Base-by-base conservation (phyloP, 2,113 vertebrate species). In the Brachirus orientalis region DNA sequence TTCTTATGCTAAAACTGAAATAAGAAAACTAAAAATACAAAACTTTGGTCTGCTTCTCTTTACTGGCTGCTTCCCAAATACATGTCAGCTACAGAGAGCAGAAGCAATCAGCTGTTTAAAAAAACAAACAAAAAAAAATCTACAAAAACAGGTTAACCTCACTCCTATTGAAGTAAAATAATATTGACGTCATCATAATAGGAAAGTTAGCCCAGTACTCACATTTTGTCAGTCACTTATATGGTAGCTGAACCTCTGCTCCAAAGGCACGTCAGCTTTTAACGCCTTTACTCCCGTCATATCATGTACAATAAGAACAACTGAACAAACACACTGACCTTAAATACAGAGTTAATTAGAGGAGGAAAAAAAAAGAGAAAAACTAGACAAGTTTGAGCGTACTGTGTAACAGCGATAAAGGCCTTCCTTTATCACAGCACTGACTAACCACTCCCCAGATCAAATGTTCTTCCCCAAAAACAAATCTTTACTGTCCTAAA, bases 1-100 rank as follows among this genome's bases (percentile, higher is more conserved):
- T 84, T 72, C 64, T 88, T 63, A 77, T 40, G 83, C 81, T 86
- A 86, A 75, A 84, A 88, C 68, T 78, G 71, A 91, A 91, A 88
- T 73, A 83, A 84, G 71, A 89, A 81, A 89, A 91, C 88, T 55
- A 80, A 90, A 91, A 87, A 84, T 91, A 93, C 83, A 92, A 91
- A 93, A 94, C 92, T 94, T 94, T 94, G 93, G 93, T 94, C 92
- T 92, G 91, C 88, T 90, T 91, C 80, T 90, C 86, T 88, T 92
- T 72, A 79, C 75, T 85, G 79, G 84, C 88, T 87, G 75, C 80
- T 84, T 87, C 69, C 20, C 64, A 83, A 83, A 86, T 80, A 63
- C 10, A 73, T 82, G 54, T 70, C 68, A 86, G 81, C 85, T 78
- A 71, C 70, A 65, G 45, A 70, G 64, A 82, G 82, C 80, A 80